Percentiles rank a stretch among this genome's conserved stretches.
Evolutionary conservation across 2,888 invertebrate genomes (phyloP).

Genomic region (Oligia latruncula): DNA sequence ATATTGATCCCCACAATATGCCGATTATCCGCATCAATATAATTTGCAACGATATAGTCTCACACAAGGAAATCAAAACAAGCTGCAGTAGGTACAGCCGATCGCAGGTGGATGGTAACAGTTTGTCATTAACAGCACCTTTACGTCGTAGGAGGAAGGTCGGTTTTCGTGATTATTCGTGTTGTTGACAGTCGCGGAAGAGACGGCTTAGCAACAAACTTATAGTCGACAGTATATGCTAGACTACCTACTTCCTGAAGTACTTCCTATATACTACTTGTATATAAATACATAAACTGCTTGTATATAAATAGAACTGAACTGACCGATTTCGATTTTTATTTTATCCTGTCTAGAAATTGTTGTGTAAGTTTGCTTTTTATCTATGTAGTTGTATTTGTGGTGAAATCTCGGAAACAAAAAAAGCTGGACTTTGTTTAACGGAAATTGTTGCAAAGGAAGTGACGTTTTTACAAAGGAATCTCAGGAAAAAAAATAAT

Average conservation of each 20-base stretch:
- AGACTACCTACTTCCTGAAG: slow-evolving; percentile 40
- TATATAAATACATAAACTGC: not conserved
- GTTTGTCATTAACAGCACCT: not conserved
- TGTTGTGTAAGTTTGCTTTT: not conserved
- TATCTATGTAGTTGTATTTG: not conserved
- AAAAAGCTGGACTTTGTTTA: not conserved
- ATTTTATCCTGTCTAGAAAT: not conserved
- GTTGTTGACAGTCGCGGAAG: slow-evolving; percentile 29
- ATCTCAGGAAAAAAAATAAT: not conserved
- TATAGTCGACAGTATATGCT: not conserved
- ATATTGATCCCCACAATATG: not conserved
- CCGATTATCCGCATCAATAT: slow-evolving; percentile 7
- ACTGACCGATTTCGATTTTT: not conserved
- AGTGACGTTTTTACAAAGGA: not conserved
- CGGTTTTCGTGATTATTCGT: not conserved
- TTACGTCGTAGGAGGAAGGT: not conserved
- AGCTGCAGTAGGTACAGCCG: not conserved
- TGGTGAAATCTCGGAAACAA: not conserved
- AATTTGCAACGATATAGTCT: slow-evolving; percentile 4
- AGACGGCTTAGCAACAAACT: slow-evolving; percentile 33
- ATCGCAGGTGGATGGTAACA: no score
- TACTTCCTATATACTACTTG: slow-evolving; percentile 38
- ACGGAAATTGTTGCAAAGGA: not conserved
- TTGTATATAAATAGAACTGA: slow-evolving; percentile 22
- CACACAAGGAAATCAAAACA: slow-evolving; percentile 31